Base-by-base conservation (phyloP, 2,113 vertebrate genomes). In the Tilapia sparmanii region DNA sequence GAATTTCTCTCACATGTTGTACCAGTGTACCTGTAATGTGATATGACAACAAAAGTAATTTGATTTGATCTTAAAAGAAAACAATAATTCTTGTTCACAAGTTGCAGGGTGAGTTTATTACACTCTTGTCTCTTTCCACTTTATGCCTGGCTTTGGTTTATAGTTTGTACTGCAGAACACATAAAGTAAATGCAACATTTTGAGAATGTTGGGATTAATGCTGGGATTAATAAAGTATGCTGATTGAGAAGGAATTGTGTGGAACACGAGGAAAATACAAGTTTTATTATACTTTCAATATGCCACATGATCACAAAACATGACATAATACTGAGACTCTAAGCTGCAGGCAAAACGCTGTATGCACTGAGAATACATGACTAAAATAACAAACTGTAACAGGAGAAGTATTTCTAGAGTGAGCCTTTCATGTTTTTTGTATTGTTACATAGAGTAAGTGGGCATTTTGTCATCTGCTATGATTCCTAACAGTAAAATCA, bases 1-100 rank as follows among this genome's bases (percentile, higher is more conserved):
- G 8, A 31, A 61, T 61, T 31, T 61, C 2, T 61, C 29, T 61
- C 26, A 0, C 57, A 31, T 61, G 3, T 61, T 61, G 29, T 0
- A 61, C 29, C 1, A 31, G 3, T 61, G 5, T 61, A 16, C 15
- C 57, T 31, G 18, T 1, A 61, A 61, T 61, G 57, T 61, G 57
- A 31, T 61, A 15, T 61, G 57, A 18, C 57, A 31, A 59, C 31
- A 59, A 31, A 61, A 61, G 15, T 59, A 3, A 59, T 0, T 31
- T 59, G 26, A 59, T 18, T 59, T 61, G 57, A 61, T 61, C 31
- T 18, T 11, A 7, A 61, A 61, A 33, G 29, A 61, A 61, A 33
- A 61, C 29, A 61, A 61, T 0, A 10, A 61, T 19, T 33, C 29
- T 33, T 33, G 16, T 33, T 61, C 15, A 61, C 29, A 61, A 61